Percentiles rank a stretch among this genome's conserved stretches.
Conservation (phyloP, 2,797 vertebrate genomes). For the Sciurus vulgaris region DNA sequence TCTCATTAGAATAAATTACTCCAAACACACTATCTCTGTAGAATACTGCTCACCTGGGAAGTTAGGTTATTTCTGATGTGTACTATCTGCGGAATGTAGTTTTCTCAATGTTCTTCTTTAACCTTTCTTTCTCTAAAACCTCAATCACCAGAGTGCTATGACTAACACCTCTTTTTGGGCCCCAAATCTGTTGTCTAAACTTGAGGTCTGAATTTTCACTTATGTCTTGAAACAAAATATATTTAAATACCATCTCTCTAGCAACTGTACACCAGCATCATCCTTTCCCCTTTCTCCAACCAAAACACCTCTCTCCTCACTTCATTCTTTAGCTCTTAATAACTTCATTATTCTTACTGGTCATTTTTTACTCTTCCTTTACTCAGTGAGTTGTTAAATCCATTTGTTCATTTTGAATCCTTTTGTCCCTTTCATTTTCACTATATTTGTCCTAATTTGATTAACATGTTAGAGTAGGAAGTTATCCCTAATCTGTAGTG, state of each 20-base stretch:
- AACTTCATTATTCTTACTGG: neutral
- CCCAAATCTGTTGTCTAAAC: neutral
- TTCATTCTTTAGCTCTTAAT: neutral
- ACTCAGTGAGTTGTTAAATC: conserved; percentile 50
- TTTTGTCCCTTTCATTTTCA: conserved; percentile 53
- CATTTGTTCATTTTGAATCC: conserved; percentile 52
- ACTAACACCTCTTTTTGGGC: neutral
- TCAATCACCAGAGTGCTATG: neutral
- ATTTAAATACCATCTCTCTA: neutral
- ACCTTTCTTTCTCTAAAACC: conserved; percentile 39
- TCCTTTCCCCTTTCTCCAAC: too few relatives aligned
- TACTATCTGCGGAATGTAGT: neutral
- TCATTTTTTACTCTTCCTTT: conserved; percentile 53
- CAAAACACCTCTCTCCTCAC: neutral
- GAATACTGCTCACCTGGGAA: neutral
- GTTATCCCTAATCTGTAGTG: neutral
- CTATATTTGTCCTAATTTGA: neutral
- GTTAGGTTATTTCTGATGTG: conserved; percentile 16
- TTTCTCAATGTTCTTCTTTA: neutral
- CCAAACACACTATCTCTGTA: neutral
- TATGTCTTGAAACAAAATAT: conserved; percentile 26
- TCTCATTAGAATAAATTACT: conserved; percentile 45
- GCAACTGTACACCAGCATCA: neutral
- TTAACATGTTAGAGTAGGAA: conserved; percentile 50
- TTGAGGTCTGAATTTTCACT: conserved; percentile 7